phyloP scores from a whole-genome alignment of 37 sponge, comb jelly and placozoan species.

The Aphrocallistes beatrix region DNA sequence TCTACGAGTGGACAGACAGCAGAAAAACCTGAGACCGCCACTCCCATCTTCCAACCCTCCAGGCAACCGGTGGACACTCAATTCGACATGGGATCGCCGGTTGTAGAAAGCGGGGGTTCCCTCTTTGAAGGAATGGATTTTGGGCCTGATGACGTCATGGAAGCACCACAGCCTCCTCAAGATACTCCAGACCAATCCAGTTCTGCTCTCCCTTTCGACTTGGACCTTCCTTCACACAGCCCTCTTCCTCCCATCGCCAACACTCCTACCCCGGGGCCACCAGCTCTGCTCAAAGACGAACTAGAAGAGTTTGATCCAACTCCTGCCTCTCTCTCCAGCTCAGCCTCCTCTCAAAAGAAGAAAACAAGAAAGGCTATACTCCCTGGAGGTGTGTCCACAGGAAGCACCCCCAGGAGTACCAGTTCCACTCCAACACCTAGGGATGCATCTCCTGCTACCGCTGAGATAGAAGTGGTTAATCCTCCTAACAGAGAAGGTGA shows the following conservation, averaged over 20 bases:
- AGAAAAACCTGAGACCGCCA: background rate
- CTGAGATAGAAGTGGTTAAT: background rate
- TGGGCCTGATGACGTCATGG: background rate
- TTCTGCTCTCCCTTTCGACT: background rate
- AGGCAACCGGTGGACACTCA: constrained; percentile 12
- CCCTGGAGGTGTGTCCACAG: background rate
- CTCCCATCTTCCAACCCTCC: background rate
- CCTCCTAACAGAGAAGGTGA: background rate
- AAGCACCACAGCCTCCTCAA: background rate
- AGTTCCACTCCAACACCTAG: background rate
- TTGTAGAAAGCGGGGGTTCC: background rate
- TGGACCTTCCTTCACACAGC: background rate
- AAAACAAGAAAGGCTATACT: background rate
- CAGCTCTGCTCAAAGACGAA: background rate
- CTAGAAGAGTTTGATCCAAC: background rate
- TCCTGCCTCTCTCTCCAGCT: background rate
- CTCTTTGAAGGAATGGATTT: constrained; percentile 19
- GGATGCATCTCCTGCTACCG: background rate
- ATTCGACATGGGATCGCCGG: background rate
- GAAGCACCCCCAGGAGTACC: background rate
- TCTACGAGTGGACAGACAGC: background rate
- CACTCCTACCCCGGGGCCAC: background rate
- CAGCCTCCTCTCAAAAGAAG: background rate
- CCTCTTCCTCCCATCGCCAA: background rate
- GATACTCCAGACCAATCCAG: background rate